These are phyloP conservation scores for Zingel zingel DNA, from an alignment of 2,113 vertebrate species.

Conservation along the genomic window DNA sequence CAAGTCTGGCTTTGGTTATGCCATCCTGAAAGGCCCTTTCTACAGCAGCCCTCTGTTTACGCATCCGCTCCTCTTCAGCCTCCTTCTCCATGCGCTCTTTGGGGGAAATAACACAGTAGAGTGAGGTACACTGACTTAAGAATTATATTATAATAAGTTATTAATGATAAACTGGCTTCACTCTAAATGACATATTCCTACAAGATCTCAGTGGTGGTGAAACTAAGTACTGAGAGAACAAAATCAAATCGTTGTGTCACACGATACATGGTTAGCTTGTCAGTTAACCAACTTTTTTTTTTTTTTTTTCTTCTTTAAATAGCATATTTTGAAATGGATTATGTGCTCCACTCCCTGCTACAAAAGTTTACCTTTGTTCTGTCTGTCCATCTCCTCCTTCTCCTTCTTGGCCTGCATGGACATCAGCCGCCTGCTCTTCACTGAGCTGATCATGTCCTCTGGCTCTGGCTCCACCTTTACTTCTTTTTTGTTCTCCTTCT, in stretches of 20 bases:
- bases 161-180: neutral
- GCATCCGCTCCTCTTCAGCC: slow-evolving; percentile 93
- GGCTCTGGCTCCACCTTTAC: slow-evolving; percentile 83
- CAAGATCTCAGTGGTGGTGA: neutral
- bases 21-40: slow-evolving; percentile 96
- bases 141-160: neutral
- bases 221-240: neutral
- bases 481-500: slow-evolving; percentile 81
- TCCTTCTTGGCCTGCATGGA: slow-evolving; percentile 95
- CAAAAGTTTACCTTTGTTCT: slow-evolving; percentile 89
- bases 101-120: neutral
- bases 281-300: neutral
- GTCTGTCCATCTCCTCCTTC: slow-evolving; percentile 92
- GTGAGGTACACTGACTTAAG: neutral
- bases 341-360: neutral
- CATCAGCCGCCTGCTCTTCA: slow-evolving; percentile 94
- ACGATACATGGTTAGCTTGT: neutral
- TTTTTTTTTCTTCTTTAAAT: neutral
- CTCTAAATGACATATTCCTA: neutral
- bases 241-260: too few species aligned
- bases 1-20: slow-evolving; percentile 91
- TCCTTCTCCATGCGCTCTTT: slow-evolving; percentile 94
- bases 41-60: slow-evolving; percentile 89
- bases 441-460: slow-evolving; percentile 95
- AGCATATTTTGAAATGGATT: neutral